Evolutionary conservation across 2,888 invertebrate genomes (phyloP).

Genomic region (Leptinotarsa rubiginosa): DNA sequence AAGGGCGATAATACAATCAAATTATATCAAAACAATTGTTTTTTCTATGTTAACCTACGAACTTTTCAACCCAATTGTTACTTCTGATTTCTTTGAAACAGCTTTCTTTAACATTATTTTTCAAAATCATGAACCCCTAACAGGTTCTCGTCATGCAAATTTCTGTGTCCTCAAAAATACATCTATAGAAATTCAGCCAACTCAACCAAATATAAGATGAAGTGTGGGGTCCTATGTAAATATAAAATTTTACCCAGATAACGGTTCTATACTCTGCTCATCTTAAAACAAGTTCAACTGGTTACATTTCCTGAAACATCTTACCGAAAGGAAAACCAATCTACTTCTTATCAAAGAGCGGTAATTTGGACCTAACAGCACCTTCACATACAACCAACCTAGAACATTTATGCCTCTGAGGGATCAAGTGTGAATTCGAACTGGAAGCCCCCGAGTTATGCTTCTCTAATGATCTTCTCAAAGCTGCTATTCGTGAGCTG

Average conservation of each 20-base stretch:
- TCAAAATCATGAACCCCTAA: too few relatives aligned
- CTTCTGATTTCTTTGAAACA: too few relatives aligned
- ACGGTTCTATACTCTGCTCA: not conserved
- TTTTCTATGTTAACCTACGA: too few relatives aligned
- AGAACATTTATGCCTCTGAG: constrained; percentile 67
- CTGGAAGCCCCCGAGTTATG: constrained; percentile 50
- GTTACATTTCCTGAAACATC: constrained; percentile 30
- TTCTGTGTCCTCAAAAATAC: too few relatives aligned
- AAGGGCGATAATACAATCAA: too few relatives aligned
- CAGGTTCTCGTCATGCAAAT: too few relatives aligned
- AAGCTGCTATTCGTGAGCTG: constrained; percentile 62
- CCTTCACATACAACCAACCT: constrained; percentile 87
- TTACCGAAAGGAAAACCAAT: constrained; percentile 39
- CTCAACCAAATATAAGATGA: too few relatives aligned
- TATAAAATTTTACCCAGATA: not conserved
- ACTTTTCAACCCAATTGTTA: too few relatives aligned
- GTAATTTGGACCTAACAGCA: constrained; percentile 86
- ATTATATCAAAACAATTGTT: too few relatives aligned
- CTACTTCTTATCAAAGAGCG: constrained; percentile 81
- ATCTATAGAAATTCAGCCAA: too few relatives aligned
- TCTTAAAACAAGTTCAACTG: constrained; percentile 43
- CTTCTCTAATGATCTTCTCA: constrained; percentile 61
- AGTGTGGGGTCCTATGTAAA: too few relatives aligned
- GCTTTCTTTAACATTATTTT: too few relatives aligned
- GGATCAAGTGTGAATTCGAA: constrained; percentile 48